phyloP scores from a whole-genome alignment of 1,140 invertebrate species.

The Notospermus geniculatus region DNA sequence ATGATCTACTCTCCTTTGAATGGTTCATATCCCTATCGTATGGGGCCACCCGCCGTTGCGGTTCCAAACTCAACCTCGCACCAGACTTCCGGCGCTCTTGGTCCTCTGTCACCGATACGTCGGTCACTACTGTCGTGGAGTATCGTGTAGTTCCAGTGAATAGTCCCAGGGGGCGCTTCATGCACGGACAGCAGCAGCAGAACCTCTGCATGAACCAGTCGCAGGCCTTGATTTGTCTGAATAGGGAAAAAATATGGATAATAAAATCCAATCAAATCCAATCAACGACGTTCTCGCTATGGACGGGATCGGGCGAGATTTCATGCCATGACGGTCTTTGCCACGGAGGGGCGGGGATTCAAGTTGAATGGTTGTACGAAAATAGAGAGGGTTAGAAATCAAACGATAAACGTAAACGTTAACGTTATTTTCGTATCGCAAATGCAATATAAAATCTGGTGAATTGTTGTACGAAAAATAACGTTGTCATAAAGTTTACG shows the following conservation, averaged over 20 bases:
- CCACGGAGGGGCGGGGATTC: no score
- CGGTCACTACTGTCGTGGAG: conserved; percentile 9
- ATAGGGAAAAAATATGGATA: not conserved
- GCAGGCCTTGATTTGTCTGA: conserved; percentile 9
- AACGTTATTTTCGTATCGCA: no score
- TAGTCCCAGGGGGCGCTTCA: not conserved
- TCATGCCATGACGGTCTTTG: no score
- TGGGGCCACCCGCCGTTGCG: not conserved
- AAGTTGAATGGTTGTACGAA: no score
- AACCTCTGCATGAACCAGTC: conserved; percentile 9
- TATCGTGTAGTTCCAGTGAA: not conserved
- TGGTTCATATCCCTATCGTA: not conserved
- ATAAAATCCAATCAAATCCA: no score
- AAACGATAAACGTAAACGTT: no score
- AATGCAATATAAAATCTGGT: no score
- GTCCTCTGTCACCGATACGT: conserved; percentile 6
- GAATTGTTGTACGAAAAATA: no score
- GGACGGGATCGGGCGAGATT: no score
- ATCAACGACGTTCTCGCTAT: no score
- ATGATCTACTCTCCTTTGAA: not conserved
- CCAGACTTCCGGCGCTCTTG: not conserved
- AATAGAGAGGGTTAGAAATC: no score
- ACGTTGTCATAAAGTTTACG: no score
- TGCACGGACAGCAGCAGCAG: conserved; percentile 10
- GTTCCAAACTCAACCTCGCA: not conserved